Percentiles rank a stretch among this genome's conserved stretches.
These are phyloP conservation scores for Pogonocichla stellata DNA, from an alignment of 2,113 vertebrate genomes.

Conservation along the genomic window DNA sequence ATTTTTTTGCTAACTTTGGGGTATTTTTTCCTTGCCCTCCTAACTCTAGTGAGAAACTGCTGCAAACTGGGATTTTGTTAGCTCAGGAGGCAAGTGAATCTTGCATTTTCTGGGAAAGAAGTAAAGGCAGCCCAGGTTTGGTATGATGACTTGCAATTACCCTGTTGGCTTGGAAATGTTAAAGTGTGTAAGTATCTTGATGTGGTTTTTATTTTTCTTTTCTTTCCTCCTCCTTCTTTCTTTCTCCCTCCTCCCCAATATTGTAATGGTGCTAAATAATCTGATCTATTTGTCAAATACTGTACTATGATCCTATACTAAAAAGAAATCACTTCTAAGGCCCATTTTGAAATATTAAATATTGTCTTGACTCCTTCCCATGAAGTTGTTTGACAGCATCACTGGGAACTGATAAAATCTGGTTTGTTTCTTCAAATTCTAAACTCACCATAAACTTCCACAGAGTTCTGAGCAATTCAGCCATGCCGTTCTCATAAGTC, in stretches of 20 bases:
- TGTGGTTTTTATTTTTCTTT: not conserved
- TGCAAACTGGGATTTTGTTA: not conserved
- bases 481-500: not conserved
- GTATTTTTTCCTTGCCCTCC: constrained; percentile 11
- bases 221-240: not conserved
- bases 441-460: not conserved
- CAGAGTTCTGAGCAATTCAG: not conserved
- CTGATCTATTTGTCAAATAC: not conserved
- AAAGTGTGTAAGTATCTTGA: not conserved
- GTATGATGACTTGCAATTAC: not conserved
- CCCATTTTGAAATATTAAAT: not conserved
- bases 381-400: not conserved
- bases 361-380: not conserved
- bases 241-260: not conserved
- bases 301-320: not conserved
- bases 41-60: not conserved
- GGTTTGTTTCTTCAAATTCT: not conserved
- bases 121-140: fast-evolving
- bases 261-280: not conserved
- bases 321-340: not conserved
- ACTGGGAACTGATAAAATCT: not conserved
- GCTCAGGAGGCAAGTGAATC: not conserved
- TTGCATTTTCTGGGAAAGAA: not conserved
- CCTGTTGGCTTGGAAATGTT: not conserved
- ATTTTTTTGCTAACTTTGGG: constrained; percentile 41